These are phyloP conservation scores for Xestia rhomboidea DNA, from an alignment of 2,888 invertebrate species.

Conservation along the genomic window DNA sequence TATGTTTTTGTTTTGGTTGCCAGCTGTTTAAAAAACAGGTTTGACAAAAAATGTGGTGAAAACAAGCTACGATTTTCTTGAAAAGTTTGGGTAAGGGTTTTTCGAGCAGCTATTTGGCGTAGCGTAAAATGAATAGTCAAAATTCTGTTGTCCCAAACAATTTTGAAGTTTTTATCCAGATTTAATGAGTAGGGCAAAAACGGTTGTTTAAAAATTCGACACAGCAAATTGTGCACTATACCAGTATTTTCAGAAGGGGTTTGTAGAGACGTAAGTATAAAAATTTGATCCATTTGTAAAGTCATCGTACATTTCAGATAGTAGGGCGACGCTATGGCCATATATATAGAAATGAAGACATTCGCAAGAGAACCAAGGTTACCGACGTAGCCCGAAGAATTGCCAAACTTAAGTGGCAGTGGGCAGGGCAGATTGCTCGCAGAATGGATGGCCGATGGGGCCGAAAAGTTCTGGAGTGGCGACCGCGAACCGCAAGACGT, in stretches of 20 bases:
- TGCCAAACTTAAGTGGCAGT: no score
- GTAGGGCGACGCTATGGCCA: no score
- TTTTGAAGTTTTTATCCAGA: background rate
- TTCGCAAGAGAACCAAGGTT: no score
- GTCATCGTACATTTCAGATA: background rate
- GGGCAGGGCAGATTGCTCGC: no score
- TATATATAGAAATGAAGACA: no score
- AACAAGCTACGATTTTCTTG: background rate
- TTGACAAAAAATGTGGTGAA: background rate
- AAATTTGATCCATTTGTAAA: no score
- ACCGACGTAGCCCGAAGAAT: no score
- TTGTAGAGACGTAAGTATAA: no score
- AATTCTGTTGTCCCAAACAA: background rate
- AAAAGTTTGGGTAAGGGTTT: background rate
- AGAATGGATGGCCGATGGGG: no score
- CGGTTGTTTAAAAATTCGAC: background rate
- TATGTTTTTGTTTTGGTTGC: conserved; percentile 15
- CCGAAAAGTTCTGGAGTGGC: no score
- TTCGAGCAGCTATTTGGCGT: background rate
- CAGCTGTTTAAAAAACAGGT: conserved; percentile 5
- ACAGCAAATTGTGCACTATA: background rate
- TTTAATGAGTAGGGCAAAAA: background rate
- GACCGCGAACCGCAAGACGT: no score
- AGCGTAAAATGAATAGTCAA: background rate
- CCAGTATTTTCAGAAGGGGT: background rate